Conservation (phyloP, 2,797 vertebrate genomes). For the Sternotherus odoratus region DNA sequence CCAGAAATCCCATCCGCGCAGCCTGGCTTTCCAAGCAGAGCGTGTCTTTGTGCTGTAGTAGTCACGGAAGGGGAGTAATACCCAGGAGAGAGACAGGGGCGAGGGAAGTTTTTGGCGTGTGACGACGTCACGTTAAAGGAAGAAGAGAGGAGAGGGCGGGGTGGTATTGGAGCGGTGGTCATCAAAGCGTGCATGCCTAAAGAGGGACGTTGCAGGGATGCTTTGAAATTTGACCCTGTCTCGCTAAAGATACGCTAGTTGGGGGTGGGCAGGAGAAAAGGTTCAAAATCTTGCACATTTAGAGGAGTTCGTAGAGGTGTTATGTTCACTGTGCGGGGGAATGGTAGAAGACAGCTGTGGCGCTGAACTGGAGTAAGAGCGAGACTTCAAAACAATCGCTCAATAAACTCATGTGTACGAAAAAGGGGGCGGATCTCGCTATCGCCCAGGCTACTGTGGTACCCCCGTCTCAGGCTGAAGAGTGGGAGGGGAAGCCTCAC, state of each 20-base stretch:
- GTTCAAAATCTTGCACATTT: not conserved
- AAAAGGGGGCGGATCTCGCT: not conserved
- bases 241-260: not conserved
- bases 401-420: not conserved
- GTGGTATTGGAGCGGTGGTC: rapidly evolving
- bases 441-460: too few species aligned
- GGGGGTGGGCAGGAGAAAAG: not conserved
- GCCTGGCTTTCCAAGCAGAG: rapidly evolving
- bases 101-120: not conserved
- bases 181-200: not conserved
- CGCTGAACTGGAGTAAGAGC: not conserved
- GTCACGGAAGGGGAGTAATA: not conserved
- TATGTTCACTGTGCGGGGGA: not conserved
- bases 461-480: not conserved
- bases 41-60: rapidly evolving
- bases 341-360: not conserved
- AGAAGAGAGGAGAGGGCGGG: not conserved
- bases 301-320: too few species aligned
- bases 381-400: not conserved
- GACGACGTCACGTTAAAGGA: too few species aligned
- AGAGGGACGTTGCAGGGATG: not conserved
- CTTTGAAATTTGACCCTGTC: not conserved
- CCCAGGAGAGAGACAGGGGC: not conserved
- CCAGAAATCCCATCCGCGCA: not conserved
- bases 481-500: not conserved